phyloP scores from a whole-genome alignment of 1,140 invertebrate genomes.

The Drosophila ercepeae region DNA sequence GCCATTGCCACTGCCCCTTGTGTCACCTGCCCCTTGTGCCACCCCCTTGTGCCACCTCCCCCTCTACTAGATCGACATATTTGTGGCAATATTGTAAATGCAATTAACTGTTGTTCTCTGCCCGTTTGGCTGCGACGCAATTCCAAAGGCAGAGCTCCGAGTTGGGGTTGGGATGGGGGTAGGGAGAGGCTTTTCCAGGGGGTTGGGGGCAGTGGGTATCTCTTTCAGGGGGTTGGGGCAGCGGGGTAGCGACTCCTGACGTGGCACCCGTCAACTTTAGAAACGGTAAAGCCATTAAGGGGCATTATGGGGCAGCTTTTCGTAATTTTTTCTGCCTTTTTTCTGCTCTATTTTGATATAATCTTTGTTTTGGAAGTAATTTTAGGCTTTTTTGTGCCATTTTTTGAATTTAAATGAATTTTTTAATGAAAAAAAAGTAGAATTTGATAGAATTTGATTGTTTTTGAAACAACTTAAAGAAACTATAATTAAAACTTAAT shows the following conservation, averaged over 20 bases:
- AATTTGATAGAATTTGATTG: too few species aligned
- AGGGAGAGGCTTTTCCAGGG: too few species aligned
- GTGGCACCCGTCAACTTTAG: slow-evolving; percentile 36
- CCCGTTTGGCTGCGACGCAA: slow-evolving; percentile 63
- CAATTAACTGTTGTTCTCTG: slow-evolving; percentile 61
- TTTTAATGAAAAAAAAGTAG: too few species aligned
- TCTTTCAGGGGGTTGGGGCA: too few species aligned
- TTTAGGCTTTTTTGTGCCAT: too few species aligned
- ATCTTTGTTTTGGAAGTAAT: too few species aligned
- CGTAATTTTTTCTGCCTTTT: not conserved
- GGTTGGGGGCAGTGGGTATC: too few species aligned
- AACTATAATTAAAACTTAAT: slow-evolving; percentile 12
- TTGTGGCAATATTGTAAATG: slow-evolving; percentile 65
- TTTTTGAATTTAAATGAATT: too few species aligned
- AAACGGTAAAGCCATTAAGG: slow-evolving; percentile 32
- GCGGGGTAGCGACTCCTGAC: too few species aligned
- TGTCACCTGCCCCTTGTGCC: not conserved
- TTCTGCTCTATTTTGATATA: slow-evolving; percentile 43
- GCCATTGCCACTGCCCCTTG: not conserved
- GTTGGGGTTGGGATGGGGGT: too few species aligned
- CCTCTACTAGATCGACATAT: slow-evolving; percentile 46
- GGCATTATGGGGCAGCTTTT: too few species aligned
- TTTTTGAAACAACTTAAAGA: too few species aligned
- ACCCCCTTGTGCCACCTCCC: not conserved
- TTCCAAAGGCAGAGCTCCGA: slow-evolving; percentile 45